Conservation (phyloP, 2,888 invertebrate genomes). For the Pseudococcus viburni region DNA sequence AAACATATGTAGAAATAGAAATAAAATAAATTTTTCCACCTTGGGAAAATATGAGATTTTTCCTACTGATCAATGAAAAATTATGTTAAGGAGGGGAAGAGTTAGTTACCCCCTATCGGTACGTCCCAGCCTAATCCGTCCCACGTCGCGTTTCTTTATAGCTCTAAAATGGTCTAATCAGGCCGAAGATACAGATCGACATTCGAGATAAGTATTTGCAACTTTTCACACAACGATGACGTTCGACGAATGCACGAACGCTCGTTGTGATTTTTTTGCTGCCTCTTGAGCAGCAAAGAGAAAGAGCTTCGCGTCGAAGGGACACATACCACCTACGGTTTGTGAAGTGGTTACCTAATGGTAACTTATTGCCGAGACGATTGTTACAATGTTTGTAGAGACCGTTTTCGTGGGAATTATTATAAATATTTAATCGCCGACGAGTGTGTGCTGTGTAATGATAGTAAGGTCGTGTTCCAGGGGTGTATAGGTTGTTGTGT, state of each 20-base stretch:
- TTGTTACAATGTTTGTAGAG: neutral
- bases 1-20: too few species aligned
- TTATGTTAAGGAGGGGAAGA: too few species aligned
- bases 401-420: neutral
- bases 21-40: too few species aligned
- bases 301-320: neutral
- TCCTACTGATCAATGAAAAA: too few species aligned
- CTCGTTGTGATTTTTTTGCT: neutral
- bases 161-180: neutral
- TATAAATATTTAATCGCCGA: slow-evolving; percentile 14
- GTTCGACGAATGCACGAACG: neutral
- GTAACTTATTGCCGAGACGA: neutral
- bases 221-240: neutral
- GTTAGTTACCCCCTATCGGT: too few species aligned
- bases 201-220: slow-evolving; percentile 1
- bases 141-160: too few species aligned
- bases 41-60: too few species aligned
- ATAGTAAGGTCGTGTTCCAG: too few species aligned
- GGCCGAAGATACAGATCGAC: slow-evolving; percentile 8
- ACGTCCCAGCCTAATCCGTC: too few species aligned
- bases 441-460: too few species aligned
- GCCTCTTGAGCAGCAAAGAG: neutral
- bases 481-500: too few species aligned
- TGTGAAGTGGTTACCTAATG: neutral
- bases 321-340: slow-evolving; percentile 1